phyloP scores from a whole-genome alignment of 2,113 vertebrate species.

The Amia ocellicauda region DNA sequence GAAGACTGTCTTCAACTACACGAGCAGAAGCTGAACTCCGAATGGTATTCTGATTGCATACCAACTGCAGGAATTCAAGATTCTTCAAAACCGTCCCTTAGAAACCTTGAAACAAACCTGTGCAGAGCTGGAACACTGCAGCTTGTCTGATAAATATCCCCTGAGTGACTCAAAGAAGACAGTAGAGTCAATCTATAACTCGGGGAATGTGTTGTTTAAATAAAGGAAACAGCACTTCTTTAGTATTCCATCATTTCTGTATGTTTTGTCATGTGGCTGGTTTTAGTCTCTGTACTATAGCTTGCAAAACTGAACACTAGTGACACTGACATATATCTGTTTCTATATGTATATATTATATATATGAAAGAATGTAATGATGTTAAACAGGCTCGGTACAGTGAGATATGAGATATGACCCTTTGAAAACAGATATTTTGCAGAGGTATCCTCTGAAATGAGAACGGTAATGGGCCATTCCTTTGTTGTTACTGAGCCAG shows the following conservation, averaged over 20 bases:
- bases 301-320: too few relatives aligned
- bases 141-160: slow-evolving; percentile 47
- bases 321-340: too few relatives aligned
- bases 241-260: slow-evolving; percentile 17
- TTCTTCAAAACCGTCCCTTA: slow-evolving; percentile 37
- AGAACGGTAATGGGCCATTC: too few relatives aligned
- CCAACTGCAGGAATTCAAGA: slow-evolving; percentile 40
- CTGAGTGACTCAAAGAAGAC: slow-evolving; percentile 35
- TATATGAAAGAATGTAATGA: too few relatives aligned
- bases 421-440: too few relatives aligned
- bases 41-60: slow-evolving; percentile 37
- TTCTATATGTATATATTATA: too few relatives aligned
- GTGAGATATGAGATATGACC: too few relatives aligned
- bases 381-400: too few relatives aligned
- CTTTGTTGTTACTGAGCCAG: too few relatives aligned
- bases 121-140: slow-evolving; percentile 30
- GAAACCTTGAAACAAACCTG: slow-evolving; percentile 46
- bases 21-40: slow-evolving; percentile 12
- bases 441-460: too few relatives aligned
- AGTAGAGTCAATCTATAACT: slow-evolving; percentile 28
- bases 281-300: too few relatives aligned
- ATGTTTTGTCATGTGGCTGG: slow-evolving; percentile 4
- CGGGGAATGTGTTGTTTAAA: slow-evolving; percentile 51
- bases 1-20: not conserved
- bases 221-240: slow-evolving; percentile 35